Conservation (phyloP, 2,888 invertebrate genomes). For the Xestia rhomboidea region DNA sequence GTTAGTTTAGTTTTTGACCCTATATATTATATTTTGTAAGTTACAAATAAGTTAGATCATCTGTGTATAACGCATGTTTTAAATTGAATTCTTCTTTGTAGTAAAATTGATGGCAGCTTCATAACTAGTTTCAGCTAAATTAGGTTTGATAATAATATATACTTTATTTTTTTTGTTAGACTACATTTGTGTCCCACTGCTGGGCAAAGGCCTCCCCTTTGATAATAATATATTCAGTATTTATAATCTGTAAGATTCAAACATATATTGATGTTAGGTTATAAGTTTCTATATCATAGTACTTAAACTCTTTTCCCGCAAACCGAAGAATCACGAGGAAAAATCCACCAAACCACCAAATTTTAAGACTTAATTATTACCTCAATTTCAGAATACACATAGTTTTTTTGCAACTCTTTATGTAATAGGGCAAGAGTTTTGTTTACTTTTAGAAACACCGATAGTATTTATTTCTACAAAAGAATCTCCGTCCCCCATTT, state of each 20-base stretch:
- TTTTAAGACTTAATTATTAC: slow-evolving; percentile 32
- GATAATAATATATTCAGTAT: not conserved
- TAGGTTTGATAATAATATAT: not conserved
- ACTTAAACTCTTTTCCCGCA: slow-evolving; percentile 28
- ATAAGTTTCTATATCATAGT: slow-evolving; percentile 1
- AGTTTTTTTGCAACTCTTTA: not conserved
- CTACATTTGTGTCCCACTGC: too few relatives aligned
- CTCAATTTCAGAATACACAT: slow-evolving; percentile 37
- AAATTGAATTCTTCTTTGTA: not conserved
- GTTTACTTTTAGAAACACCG: not conserved
- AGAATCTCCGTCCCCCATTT: not conserved
- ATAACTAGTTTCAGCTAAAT: not conserved
- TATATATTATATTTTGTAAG: not conserved
- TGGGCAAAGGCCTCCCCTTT: too few relatives aligned
- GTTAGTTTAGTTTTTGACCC: not conserved
- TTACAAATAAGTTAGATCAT: not conserved
- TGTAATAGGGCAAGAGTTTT: not conserved
- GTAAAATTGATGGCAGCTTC: not conserved
- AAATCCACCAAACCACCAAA: slow-evolving; percentile 9
- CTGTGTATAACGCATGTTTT: not conserved
- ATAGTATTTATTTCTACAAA: not conserved
- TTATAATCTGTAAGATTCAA: slow-evolving; percentile 11
- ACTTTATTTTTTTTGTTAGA: too few relatives aligned
- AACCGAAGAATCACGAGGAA: slow-evolving; percentile 40
- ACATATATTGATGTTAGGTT: slow-evolving; percentile 4